Evolutionary conservation across 2,888 invertebrate species (phyloP), one percentile per base, ranked within the genome.

Genomic region (Boloria euphrosyne): DNA sequence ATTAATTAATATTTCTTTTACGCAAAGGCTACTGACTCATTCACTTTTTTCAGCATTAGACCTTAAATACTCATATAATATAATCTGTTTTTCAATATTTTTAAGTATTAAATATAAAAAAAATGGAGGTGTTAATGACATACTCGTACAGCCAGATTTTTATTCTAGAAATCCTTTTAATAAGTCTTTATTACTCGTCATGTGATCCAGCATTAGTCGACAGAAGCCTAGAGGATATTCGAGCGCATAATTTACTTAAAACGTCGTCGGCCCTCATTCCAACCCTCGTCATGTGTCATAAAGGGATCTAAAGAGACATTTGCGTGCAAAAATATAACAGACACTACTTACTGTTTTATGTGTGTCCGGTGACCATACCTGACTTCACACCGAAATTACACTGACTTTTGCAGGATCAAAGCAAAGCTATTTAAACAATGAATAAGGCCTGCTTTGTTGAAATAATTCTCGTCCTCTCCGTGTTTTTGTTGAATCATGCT

Each of bases 201-300:
- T 18, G 49, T 55, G 38, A 63, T 54, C 51, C 44, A 61, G 61
- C 54, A 50, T 49, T 55, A 63, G 54, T 46, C 54, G 49, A 17
- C 53, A 47, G 22, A 68, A 58, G 50, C 62, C 54, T 67, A 60
- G 49, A 59, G 68, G 62, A 66, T 62, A 62, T 65, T 66, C 49
- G 62, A 71, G 66, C 66, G 59, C 66, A 58, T 81, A 83, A 82
- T 83, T 87, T 78, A 82, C 79, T 82, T 76, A 78, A 77, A 80
- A 78, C 76, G 78, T 80, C 78, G 61, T 64, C 77, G 74, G 75
- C 84, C 83, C 79, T 80, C 80, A 81, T 87, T 82, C 83, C 78
- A 78, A 86, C 87, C 87, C 87, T 86, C 79, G 81, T 88, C 87
- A 85, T 75, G 71, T 73, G 71, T 75, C 78, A 81, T 77, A 80